Conservation (phyloP, 2,888 invertebrate species). For the Cataglyphis cursor region DNA sequence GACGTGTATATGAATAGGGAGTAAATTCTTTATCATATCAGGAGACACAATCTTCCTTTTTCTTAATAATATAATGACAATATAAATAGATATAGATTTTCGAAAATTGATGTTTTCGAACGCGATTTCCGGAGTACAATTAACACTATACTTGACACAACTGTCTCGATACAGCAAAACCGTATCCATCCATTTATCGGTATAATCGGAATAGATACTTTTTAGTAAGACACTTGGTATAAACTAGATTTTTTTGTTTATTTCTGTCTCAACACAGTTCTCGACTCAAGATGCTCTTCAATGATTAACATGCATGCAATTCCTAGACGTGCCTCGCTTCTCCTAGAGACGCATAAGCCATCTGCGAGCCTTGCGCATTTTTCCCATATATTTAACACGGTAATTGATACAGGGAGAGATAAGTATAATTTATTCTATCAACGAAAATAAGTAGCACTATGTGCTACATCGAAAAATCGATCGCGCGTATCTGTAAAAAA, state of each 20-base stretch:
- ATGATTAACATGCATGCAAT: constrained; percentile 38
- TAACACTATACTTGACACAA: constrained; percentile 29
- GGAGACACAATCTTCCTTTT: constrained; percentile 16
- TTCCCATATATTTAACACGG: not conserved
- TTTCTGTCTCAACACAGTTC: constrained; percentile 49
- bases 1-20: constrained; percentile 19
- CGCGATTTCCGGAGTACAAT: constrained; percentile 27
- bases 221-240: constrained; percentile 56
- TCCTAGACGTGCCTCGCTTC: constrained; percentile 44
- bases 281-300: constrained; percentile 39
- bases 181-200: constrained; percentile 41
- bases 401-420: not conserved
- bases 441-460: not conserved
- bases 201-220: constrained; percentile 49
- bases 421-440: constrained; percentile 17
- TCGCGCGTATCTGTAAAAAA: not conserved
- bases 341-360: not conserved
- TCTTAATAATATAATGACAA: constrained; percentile 32
- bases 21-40: constrained; percentile 20
- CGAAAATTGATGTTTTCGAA: constrained; percentile 36
- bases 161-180: constrained; percentile 29
- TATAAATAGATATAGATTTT: constrained; percentile 40
- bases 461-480: not conserved
- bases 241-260: constrained; percentile 55
- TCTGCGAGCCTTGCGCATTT: constrained; percentile 38